phyloP scores from a whole-genome alignment of 1,140 invertebrate genomes.

The Drosophila bocki region DNA sequence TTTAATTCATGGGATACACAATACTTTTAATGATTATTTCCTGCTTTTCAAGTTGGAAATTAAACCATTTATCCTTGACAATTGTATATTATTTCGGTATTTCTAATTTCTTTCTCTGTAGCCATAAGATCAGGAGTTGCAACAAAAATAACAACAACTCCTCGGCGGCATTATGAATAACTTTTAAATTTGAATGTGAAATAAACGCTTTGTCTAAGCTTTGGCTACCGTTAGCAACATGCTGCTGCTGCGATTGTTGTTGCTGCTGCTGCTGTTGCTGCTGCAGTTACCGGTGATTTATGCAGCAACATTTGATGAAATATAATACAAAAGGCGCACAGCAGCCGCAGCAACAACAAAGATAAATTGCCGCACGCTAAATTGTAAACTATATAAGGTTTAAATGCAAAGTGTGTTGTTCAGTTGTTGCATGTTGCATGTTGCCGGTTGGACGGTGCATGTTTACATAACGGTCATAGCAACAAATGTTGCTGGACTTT shows the following conservation, averaged over 20 bases:
- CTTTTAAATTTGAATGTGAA: constrained; percentile 83
- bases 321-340: constrained; percentile 79
- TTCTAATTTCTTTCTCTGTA: not conserved
- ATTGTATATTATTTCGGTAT: not conserved
- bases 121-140: constrained; percentile 1
- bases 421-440: constrained; percentile 17
- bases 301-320: constrained; percentile 81
- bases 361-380: constrained; percentile 78
- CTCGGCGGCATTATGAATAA: constrained; percentile 77
- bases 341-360: constrained; percentile 61
- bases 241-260: constrained; percentile 42
- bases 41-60: fast-evolving
- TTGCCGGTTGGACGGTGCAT: constrained; percentile 1
- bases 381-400: constrained; percentile 79
- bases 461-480: constrained; percentile 54
- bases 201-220: constrained; percentile 82
- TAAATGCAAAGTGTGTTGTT: constrained; percentile 64
- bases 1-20: not conserved
- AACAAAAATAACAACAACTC: constrained; percentile 15
- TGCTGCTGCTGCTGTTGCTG: not conserved
- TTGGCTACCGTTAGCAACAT: constrained; percentile 77
- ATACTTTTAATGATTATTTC: not conserved
- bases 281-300: constrained; percentile 71
- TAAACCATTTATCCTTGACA: no score
- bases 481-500: constrained; percentile 35